Conservation (phyloP, 2,797 vertebrate genomes). For the Microctenopoma lineatum region DNA sequence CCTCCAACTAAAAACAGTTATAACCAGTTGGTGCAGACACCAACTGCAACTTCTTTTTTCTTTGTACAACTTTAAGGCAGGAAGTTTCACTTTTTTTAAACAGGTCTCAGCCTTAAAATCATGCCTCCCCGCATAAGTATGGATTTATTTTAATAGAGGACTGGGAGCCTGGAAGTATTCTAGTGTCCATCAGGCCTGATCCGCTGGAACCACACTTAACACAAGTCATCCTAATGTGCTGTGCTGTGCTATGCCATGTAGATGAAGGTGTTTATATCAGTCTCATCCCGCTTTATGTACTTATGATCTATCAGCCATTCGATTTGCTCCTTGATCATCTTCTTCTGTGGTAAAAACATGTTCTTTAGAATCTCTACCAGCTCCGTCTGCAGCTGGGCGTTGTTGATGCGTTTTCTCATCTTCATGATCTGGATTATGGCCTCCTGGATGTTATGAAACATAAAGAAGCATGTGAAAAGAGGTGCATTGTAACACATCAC, state of each 20-base stretch:
- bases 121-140: constrained; percentile 67
- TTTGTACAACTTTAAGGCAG: constrained; percentile 75
- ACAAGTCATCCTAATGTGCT: constrained; percentile 18
- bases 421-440: constrained; percentile 99
- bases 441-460: constrained; percentile 81
- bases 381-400: constrained; percentile 99
- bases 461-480: background rate
- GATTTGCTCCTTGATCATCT: constrained; percentile 99
- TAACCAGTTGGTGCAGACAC: constrained; percentile 59
- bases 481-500: background rate
- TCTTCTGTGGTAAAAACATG: constrained; percentile 99
- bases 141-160: constrained; percentile 60
- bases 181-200: constrained; percentile 72
- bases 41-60: constrained; percentile 42
- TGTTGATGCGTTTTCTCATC: constrained; percentile 99
- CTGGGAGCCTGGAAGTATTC: constrained; percentile 71
- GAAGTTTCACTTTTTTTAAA: constrained; percentile 67
- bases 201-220: constrained; percentile 53
- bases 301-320: constrained; percentile 99
- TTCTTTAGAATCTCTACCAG: constrained; percentile 99
- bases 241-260: constrained; percentile 92
- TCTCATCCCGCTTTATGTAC: constrained; percentile 98
- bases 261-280: constrained; percentile 98
- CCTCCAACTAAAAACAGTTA: constrained; percentile 57
- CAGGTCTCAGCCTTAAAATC: constrained; percentile 67